Conservation (phyloP, 2,797 vertebrate species). For the Microhierax caerulescens region DNA sequence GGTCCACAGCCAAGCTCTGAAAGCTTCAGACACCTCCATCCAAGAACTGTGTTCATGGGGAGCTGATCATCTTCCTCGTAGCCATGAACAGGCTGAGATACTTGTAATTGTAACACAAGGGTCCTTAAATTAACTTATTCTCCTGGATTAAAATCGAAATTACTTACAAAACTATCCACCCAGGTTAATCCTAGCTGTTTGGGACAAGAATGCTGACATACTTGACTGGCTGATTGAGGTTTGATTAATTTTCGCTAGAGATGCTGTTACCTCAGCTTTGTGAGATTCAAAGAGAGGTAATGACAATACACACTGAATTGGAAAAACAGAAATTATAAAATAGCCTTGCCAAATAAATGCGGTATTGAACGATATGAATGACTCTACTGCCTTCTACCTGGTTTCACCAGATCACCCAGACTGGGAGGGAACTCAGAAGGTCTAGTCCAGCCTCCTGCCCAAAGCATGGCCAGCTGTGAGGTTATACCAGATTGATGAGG, state of each 20-base stretch:
- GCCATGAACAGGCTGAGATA: neutral
- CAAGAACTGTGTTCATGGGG: neutral
- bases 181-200: neutral
- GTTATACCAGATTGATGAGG: neutral
- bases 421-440: neutral
- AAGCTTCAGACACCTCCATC: neutral
- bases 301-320: neutral
- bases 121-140: neutral
- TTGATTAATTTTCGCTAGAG: neutral
- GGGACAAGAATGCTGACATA: accelerated
- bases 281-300: neutral
- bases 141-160: neutral
- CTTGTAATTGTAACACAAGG: neutral
- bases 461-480: neutral
- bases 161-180: neutral
- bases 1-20: neutral
- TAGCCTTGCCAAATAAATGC: neutral
- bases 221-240: neutral
- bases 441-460: neutral
- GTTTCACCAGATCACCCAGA: neutral
- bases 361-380: neutral
- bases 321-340: neutral
- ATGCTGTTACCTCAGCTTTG: neutral
- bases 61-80: neutral
- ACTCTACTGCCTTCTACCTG: neutral